Conservation (phyloP, 1,140 invertebrate species). For the Maconellicoccus hirsutus region DNA sequence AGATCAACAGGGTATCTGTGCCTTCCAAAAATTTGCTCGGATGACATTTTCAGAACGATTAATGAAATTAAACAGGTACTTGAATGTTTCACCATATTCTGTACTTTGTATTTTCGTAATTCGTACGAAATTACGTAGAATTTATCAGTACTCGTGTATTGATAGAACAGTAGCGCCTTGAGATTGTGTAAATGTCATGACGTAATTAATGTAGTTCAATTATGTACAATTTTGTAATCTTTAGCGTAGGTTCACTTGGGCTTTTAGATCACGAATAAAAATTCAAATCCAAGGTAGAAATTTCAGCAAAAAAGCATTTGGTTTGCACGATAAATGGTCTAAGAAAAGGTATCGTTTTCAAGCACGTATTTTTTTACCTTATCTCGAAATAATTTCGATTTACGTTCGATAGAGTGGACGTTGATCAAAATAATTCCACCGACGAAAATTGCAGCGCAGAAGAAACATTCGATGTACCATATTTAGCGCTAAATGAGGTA, state of each 20-base stretch:
- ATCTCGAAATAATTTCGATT: too few species aligned
- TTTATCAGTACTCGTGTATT: too few species aligned
- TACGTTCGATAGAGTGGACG: too few species aligned
- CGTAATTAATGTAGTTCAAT: too few species aligned
- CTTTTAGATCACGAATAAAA: conserved; percentile 73
- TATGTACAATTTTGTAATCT: not conserved
- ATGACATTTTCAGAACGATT: conserved; percentile 38
- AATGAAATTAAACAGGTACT: conserved; percentile 25
- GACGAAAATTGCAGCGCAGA: not conserved
- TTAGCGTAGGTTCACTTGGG: conserved; percentile 66
- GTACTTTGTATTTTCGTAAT: too few species aligned
- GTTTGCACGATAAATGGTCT: not conserved
- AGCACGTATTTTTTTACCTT: not conserved
- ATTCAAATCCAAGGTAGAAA: conserved; percentile 62
- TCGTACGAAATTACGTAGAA: too few species aligned
- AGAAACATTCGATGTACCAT: not conserved
- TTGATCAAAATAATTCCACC: not conserved
- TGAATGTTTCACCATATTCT: not conserved
- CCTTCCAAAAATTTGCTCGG: conserved; percentile 61
- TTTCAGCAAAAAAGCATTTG: not conserved
- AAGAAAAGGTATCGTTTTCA: not conserved
- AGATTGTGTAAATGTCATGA: too few species aligned
- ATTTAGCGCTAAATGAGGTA: conserved; percentile 4
- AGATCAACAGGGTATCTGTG: conserved; percentile 89
- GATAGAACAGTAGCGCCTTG: too few species aligned